Evolutionary conservation across 2,888 invertebrate genomes (phyloP).

Genomic region (Troides oblongomaculatus): DNA sequence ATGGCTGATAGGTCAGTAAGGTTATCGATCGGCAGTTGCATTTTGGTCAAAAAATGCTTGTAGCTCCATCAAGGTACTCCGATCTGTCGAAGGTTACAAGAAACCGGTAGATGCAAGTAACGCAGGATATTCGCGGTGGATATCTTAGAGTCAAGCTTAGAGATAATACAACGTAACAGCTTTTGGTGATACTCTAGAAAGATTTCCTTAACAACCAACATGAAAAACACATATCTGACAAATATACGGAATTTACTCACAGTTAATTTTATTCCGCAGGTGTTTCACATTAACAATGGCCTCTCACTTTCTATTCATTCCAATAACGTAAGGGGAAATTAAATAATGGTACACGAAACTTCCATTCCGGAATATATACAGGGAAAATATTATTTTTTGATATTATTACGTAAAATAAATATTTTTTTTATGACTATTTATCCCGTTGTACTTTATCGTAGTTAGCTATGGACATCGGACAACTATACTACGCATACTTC

Average conservation of each 20-base stretch:
- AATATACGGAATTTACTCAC: background rate
- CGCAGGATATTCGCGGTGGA: no score
- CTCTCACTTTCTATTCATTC: conserved; percentile 32
- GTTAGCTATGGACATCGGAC: no score
- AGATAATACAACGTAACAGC: no score
- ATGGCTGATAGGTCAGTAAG: no score
- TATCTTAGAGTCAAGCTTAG: no score
- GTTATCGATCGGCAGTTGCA: no score
- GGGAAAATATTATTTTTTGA: conserved; percentile 11
- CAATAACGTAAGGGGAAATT: conserved; percentile 33
- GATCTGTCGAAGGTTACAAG: no score
- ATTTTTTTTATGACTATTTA: background rate
- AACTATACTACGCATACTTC: no score
- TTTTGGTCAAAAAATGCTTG: no score
- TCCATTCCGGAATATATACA: conserved; percentile 38
- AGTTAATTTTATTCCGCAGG: conserved; percentile 2
- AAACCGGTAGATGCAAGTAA: no score
- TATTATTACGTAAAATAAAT: background rate
- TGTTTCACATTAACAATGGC: conserved; percentile 42
- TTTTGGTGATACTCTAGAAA: background rate
- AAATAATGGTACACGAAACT: conserved; percentile 43
- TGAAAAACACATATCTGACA: background rate
- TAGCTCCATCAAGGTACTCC: no score
- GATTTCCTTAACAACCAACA: background rate
- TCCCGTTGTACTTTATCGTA: no score